Conservation (phyloP, 2,113 vertebrate species). For the Burhinus bistriatus region DNA sequence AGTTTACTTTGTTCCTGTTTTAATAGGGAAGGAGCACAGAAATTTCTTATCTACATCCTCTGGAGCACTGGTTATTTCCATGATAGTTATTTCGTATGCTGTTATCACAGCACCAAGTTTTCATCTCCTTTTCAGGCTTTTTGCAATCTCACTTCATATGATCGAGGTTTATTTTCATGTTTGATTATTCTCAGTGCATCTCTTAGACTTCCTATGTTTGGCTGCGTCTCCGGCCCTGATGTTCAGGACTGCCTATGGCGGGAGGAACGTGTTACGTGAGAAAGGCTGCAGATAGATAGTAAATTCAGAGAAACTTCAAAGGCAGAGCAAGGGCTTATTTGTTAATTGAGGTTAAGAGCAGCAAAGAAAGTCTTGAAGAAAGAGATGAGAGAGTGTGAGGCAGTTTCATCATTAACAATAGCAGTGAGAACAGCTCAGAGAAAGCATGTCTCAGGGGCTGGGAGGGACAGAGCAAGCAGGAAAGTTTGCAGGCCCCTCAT, state of each 20-base stretch:
- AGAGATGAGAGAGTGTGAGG: background rate
- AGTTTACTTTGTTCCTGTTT: background rate
- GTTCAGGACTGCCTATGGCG: background rate
- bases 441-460: background rate
- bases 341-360: background rate
- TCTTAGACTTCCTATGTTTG: background rate
- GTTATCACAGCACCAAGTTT: background rate
- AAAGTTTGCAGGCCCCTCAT: background rate
- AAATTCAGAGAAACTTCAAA: background rate
- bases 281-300: background rate
- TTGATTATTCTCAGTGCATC: background rate
- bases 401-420: background rate
- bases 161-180: rapidly evolving
- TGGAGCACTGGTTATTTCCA: background rate
- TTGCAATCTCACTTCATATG: background rate
- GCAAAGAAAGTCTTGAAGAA: background rate
- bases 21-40: background rate
- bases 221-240: background rate
- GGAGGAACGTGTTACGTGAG: background rate
- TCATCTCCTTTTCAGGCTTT: background rate
- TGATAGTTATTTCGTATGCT: background rate
- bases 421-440: background rate
- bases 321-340: background rate
- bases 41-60: background rate
- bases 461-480: background rate